Conservation (phyloP, 2,888 invertebrate species). For the Hydroisotoma schaefferi region DNA sequence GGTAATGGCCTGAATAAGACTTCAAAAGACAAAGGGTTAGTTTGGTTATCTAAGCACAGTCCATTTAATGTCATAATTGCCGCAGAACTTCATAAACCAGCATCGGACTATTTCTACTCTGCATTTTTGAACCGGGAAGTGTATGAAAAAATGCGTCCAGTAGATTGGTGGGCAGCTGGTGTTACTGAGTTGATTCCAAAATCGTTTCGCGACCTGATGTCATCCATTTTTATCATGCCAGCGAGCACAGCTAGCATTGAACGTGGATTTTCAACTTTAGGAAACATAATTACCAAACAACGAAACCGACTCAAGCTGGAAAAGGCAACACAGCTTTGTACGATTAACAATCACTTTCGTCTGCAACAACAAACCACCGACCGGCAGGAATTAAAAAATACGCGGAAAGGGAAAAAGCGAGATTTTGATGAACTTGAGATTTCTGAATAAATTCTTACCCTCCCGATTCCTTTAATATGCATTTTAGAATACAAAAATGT, state of each 20-base stretch:
- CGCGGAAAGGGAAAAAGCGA: no score
- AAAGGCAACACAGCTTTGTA: conserved; percentile 6
- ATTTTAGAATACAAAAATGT: no score
- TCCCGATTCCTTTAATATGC: no score
- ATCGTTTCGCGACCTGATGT: conserved; percentile 1
- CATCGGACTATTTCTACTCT: not conserved
- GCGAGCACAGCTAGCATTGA: conserved; percentile 12
- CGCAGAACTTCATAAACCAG: not conserved
- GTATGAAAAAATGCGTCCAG: not conserved
- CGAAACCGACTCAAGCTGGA: conserved; percentile 7
- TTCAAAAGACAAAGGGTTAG: not conserved
- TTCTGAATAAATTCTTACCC: no score
- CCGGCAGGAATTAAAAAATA: no score
- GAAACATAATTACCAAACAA: conserved; percentile 6
- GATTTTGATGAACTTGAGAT: no score
- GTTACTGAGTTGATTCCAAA: not conserved
- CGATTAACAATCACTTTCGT: not conserved
- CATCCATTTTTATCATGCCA: not conserved
- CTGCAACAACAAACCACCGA: no score
- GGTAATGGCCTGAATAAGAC: not conserved
- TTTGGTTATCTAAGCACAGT: not conserved
- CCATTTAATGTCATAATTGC: conserved; percentile 1
- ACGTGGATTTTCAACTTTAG: conserved; percentile 8
- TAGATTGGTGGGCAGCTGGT: conserved; percentile 1
- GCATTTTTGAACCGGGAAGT: not conserved